phyloP scores from a whole-genome alignment of 2,113 vertebrate genomes.

The Anser brachyrhynchus region DNA sequence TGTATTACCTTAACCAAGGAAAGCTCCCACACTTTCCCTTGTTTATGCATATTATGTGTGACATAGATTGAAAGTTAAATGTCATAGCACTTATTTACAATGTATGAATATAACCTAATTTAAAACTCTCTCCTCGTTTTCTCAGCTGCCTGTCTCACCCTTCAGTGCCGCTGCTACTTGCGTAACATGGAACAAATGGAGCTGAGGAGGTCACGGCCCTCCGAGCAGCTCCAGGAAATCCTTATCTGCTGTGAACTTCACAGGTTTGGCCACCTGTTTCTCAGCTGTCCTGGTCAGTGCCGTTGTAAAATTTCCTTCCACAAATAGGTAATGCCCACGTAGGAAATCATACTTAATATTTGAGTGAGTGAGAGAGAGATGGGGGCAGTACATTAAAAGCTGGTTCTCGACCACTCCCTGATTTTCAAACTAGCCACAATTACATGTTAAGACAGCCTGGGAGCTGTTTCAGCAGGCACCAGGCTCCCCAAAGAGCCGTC shows the following conservation, averaged over 20 bases:
- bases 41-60: neutral
- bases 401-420: slow-evolving; percentile 29
- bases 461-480: slow-evolving; percentile 47
- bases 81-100: neutral
- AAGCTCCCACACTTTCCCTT: neutral
- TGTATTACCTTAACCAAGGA: neutral
- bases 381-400: neutral
- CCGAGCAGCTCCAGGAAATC: neutral
- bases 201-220: neutral
- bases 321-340: neutral
- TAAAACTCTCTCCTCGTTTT: neutral
- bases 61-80: slow-evolving; percentile 8
- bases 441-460: neutral
- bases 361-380: neutral
- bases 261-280: neutral
- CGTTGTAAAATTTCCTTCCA: neutral
- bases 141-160: neutral
- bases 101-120: neutral
- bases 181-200: rapidly evolving
- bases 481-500: neutral
- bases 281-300: neutral
- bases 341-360: neutral
- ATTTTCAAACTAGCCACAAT: neutral
- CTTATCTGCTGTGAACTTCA: neutral
- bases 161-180: neutral